A percentile compares a stretch with the other conserved stretches of the same genome.
Conservation (phyloP, 2,797 vertebrate species). For the Pipistrellus kuhlii region DNA sequence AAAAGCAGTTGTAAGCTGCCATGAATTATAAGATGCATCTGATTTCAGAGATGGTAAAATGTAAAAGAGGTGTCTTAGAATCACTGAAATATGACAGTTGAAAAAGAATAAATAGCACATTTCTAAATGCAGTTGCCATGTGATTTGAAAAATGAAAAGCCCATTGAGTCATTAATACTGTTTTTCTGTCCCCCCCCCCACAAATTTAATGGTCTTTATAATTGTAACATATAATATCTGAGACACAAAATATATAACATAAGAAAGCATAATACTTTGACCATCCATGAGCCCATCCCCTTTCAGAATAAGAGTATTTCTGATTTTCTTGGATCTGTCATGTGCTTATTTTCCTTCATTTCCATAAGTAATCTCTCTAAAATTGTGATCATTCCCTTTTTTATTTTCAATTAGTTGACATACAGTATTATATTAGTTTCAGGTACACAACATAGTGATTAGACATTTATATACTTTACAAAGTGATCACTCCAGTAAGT, state of each 20-base stretch:
- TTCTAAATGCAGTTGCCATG: not conserved
- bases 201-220: not conserved
- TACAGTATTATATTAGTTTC: not conserved
- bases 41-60: slow-evolving; percentile 13
- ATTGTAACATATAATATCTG: not conserved
- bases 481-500: not conserved
- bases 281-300: not conserved
- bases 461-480: not conserved
- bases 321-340: not conserved
- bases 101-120: slow-evolving; percentile 50
- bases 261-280: not conserved
- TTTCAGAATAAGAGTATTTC: not conserved
- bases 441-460: not conserved
- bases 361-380: not conserved
- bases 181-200: not conserved
- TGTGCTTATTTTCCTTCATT: not conserved
- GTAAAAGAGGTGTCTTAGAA: slow-evolving; percentile 62
- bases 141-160: slow-evolving; percentile 29
- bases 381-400: not conserved
- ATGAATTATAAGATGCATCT: slow-evolving; percentile 25
- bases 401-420: not conserved
- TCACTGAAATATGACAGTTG: slow-evolving; percentile 70
- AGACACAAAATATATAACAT: not conserved
- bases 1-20: slow-evolving; percentile 7
- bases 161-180: not conserved